Evolutionary conservation across 2,888 invertebrate species (phyloP), one percentile per base, ranked within the genome.

Genomic region (Eupeodes latifasciatus): DNA sequence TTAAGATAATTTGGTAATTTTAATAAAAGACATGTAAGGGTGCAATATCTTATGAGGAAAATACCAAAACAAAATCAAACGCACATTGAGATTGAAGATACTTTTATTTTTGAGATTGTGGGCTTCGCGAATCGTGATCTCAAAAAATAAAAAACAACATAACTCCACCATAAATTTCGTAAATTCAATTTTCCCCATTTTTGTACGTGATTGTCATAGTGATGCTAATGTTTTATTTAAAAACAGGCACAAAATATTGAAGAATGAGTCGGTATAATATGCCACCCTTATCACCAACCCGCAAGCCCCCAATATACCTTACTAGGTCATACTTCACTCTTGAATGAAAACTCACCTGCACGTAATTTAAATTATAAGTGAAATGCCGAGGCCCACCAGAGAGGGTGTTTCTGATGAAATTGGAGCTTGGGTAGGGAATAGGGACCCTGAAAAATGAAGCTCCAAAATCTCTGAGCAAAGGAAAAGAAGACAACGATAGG

Each of bases 151-250:
- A 27, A 27, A 27, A 27, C 27, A 27, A 27, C 27, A 27, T 27
- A 27, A 27, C 27, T 27, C 27, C 47, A 61, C 64, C 85, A 88
- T 88, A 85, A 88, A 88, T 88, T 88, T 77, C 81, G 74, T 81
- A 85, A 88, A 88, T 88, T 88, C 88, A 88, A 88, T 88, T 88
- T 85, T 81, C 81, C 81, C 88, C 74, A 85, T 78, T 88, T 88
- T 75, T 64, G 85, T 85, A 88, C 88, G 88, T 88, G 88, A 85
- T 88, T 85, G 88, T 81, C 88, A 88, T 88, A 81, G 85, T 85
- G 85, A 88, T 88, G 81, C 85, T 85, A 84, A 84, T 84, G 85
- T 88, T 85, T 88, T 88, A 88, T 85, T 88, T 88, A 88, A 88
- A 66, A 88, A 85, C 64, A 85, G 72, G 87, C 80, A 53, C 64